Percentiles rank a stretch among this genome's conserved stretches.
phyloP scores from a whole-genome alignment of 2,113 vertebrate genomes.

The Trichomycterus rosablanca region DNA sequence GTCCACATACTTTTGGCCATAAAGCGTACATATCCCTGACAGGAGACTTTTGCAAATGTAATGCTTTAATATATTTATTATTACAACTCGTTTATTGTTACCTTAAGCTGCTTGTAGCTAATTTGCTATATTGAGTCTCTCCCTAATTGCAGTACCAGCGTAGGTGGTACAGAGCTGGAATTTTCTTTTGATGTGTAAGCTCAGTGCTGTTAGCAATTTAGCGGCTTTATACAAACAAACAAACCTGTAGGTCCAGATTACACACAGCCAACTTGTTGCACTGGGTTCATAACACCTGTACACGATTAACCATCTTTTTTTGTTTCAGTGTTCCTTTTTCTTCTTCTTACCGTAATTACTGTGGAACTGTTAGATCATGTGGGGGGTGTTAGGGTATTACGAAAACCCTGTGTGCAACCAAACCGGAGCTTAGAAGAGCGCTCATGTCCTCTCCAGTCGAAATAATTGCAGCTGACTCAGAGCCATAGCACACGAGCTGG shows the following conservation, averaged over 20 bases:
- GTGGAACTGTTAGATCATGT: conserved; percentile 17
- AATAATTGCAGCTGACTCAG: conserved; percentile 8
- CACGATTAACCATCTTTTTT: background rate
- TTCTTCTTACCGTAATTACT: background rate
- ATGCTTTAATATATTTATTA: no score
- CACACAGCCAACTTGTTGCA: background rate
- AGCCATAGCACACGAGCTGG: conserved; percentile 13
- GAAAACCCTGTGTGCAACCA: conserved; percentile 6
- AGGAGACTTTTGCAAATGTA: no score
- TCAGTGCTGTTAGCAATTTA: conserved; percentile 7
- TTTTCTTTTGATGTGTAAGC: no score
- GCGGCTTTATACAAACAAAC: background rate
- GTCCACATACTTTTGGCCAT: no score
- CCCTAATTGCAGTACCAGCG: background rate
- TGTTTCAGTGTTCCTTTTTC: no score
- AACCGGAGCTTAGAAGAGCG: background rate
- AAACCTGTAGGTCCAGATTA: background rate
- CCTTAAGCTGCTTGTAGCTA: no score
- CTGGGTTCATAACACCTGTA: background rate
- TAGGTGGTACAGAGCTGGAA: background rate
- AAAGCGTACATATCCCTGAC: no score
- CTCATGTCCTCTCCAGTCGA: conserved; percentile 14
- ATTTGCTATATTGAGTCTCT: background rate
- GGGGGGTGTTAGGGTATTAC: background rate
- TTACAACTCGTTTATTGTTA: no score